A percentile compares a stretch with the other conserved stretches of the same genome.
phyloP scores from a whole-genome alignment of 2,888 invertebrate genomes.

The Habroteleia sp. region DNA sequence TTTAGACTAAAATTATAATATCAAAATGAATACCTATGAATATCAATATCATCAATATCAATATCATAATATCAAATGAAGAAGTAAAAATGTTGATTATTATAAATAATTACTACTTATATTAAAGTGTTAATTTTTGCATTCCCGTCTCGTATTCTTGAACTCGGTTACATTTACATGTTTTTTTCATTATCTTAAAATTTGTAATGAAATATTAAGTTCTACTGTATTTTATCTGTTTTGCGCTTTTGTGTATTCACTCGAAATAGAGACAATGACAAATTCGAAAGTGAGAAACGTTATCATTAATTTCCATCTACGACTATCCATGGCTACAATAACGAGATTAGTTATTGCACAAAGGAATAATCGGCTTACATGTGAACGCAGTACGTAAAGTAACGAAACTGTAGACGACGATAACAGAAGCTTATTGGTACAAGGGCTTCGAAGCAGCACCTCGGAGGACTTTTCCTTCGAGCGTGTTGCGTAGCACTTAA shows the following conservation, averaged over 20 bases:
- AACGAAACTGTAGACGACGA: conserved; percentile 66
- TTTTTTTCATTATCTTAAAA: too few relatives aligned
- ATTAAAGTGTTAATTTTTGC: too few relatives aligned
- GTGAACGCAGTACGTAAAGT: conserved; percentile 61
- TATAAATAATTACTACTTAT: too few relatives aligned
- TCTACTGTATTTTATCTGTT: conserved; percentile 63
- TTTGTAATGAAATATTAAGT: conserved; percentile 28
- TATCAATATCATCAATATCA: too few relatives aligned
- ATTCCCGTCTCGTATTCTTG: too few relatives aligned
- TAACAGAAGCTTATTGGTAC: conserved; percentile 67
- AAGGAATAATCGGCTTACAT: conserved; percentile 66
- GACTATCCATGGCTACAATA: conserved; percentile 59
- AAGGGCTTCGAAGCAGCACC: conserved; percentile 59
- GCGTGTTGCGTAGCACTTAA: conserved; percentile 19
- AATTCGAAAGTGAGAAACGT: conserved; percentile 63
- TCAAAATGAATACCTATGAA: too few relatives aligned
- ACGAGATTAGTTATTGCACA: conserved; percentile 61
- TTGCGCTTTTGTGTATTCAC: conserved; percentile 57
- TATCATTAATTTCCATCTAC: conserved; percentile 63
- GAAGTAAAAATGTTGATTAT: too few relatives aligned
- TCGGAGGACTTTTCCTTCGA: conserved; percentile 56
- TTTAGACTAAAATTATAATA: too few relatives aligned
- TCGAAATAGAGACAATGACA: conserved; percentile 66
- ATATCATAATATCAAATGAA: too few relatives aligned
- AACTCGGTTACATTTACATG: too few relatives aligned